Base-by-base conservation (phyloP, 2,113 vertebrate species). In the Bettongia penicillata region DNA sequence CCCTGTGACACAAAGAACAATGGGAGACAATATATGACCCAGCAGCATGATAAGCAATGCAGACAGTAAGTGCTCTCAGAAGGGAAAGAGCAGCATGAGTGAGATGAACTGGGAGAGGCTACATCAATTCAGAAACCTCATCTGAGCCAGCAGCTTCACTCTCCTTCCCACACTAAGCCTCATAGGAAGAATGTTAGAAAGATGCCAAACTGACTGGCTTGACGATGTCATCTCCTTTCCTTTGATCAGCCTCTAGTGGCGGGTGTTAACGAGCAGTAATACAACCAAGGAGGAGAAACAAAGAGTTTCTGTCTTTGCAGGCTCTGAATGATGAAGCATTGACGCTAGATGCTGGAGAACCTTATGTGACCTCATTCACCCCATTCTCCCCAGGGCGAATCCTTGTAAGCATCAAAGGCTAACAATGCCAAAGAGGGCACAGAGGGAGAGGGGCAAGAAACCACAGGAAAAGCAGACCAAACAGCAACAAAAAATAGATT, bases 121-220 rank as follows among this genome's bases (percentile, higher is more conserved):
- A 92, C 26, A 91, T 90, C 0, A 89, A 68, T 90, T 10, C 93
- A 93, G 94, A 93, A 92, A 55, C n/a, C 50, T 92, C 51, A 93
- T 53, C 90, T 91, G 43, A 89, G 8, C 51, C 14, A 92, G 37
- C 9, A 94, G n/a, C 16, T 95, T 94, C 92, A 91, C 14, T 94
- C 47, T 91, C 68, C 25, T 95, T 47, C 51, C 49, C 53, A 53
- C 53, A 49, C n/a, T 53, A 91, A 95, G 50, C 19, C 51, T 14
- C 57, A 28, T 89, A 91, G 49, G 49, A 43, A 23, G 55, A n/a
- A 94, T n/a, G 90, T 22, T 25, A 47, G 68, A 23, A 24, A 89
- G 61, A 25, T 51, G 61, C 31, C 90, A 94, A 94, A 26, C 7
- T 77, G 61, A 47, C 49, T 91, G 12, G 1, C 55, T 93, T 57